These are phyloP conservation scores for Batillaria attramentaria DNA, from an alignment of 1,140 invertebrate genomes.

Conservation along the genomic window DNA sequence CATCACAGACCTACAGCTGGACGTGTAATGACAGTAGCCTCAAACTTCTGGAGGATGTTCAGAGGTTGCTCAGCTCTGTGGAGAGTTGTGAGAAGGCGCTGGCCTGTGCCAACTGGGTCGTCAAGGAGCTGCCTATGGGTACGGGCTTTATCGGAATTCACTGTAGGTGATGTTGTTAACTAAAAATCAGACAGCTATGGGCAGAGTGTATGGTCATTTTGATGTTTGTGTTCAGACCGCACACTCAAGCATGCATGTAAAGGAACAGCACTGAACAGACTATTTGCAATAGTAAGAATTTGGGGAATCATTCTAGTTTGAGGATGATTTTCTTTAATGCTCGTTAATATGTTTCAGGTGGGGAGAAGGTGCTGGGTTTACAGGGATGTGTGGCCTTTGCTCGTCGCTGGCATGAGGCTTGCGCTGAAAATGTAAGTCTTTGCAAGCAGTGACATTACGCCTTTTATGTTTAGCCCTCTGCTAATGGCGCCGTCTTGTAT, in stretches of 20 bases:
- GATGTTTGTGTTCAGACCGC: not conserved
- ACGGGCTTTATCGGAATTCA: constrained; percentile 20
- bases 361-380: constrained; percentile 60
- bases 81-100: constrained; percentile 54
- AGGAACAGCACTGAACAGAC: not conserved
- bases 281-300: not conserved
- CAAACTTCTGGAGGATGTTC: constrained; percentile 42
- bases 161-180: no score
- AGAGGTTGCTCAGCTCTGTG: constrained; percentile 48
- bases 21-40: constrained; percentile 53
- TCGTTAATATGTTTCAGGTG: constrained; percentile 53
- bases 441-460: no score
- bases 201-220: not conserved
- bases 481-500: no score
- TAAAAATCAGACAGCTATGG: not conserved
- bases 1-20: constrained; percentile 21
- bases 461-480: no score
- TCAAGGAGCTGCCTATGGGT: constrained; percentile 59
- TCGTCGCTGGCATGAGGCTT: constrained; percentile 52
- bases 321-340: not conserved
- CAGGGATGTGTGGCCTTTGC: constrained; percentile 53
- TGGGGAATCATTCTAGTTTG: not conserved
- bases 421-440: constrained; percentile 41
- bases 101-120: constrained; percentile 60
- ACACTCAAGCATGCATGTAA: not conserved